These are phyloP conservation scores for Acanthococcus lagerstroemiae DNA, from an alignment of 2,888 invertebrate species.

Conservation along the genomic window DNA sequence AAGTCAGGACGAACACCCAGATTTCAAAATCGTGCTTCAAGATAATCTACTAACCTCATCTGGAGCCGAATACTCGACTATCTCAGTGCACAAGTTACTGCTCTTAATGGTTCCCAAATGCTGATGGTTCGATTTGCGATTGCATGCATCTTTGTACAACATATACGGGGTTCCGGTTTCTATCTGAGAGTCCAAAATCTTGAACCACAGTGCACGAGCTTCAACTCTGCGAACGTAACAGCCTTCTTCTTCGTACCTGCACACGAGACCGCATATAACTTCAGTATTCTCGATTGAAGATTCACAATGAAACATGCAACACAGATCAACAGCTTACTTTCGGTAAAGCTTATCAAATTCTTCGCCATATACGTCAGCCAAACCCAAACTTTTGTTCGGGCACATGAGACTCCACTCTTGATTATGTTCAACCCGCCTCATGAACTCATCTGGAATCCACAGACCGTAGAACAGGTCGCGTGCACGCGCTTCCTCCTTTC, in stretches of 20 bases:
- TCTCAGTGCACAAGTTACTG: conserved; percentile 96
- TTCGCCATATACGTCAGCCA: conserved; percentile 88
- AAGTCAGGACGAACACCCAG: neutral
- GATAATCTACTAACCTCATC: conserved; percentile 56
- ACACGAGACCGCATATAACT: too few relatives aligned
- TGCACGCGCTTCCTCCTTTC: conserved; percentile 88
- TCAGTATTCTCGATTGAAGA: too few relatives aligned
- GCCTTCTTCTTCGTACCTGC: conserved; percentile 68
- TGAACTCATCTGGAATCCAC: conserved; percentile 98
- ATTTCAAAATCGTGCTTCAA: neutral
- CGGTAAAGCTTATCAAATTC: conserved; percentile 82
- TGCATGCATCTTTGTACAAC: conserved; percentile 93
- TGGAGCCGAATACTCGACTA: conserved; percentile 82
- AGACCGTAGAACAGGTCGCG: conserved; percentile 92
- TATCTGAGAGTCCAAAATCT: conserved; percentile 86
- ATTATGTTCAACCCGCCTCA: conserved; percentile 81
- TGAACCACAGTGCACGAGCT: conserved; percentile 86
- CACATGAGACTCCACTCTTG: conserved; percentile 94
- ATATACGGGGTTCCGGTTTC: conserved; percentile 98
- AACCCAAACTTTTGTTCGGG: conserved; percentile 81
- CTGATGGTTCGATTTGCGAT: conserved; percentile 93
- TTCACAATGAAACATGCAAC: too few relatives aligned
- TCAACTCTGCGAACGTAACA: conserved; percentile 55
- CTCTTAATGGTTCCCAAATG: conserved; percentile 97
- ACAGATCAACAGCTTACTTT: conserved; percentile 46